Conservation (phyloP, 2,888 invertebrate species). For the Eilema sororculum region DNA sequence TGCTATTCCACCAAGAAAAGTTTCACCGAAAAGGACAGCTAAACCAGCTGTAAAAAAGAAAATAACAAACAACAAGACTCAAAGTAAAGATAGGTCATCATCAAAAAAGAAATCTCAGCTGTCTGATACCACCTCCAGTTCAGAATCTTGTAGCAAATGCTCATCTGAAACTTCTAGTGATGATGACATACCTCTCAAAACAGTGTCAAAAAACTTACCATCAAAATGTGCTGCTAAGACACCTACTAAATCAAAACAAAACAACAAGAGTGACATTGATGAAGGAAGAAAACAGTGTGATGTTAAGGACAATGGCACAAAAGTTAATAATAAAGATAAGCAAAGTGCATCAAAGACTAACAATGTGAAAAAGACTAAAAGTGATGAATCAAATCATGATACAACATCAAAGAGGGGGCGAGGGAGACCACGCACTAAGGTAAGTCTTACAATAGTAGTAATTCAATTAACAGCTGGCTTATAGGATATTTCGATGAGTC, state of each 20-base stretch:
- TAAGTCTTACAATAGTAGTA: constrained; percentile 56
- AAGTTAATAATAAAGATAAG: constrained; percentile 69
- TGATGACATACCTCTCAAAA: constrained; percentile 79
- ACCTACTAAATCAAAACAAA: constrained; percentile 59
- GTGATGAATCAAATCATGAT: constrained; percentile 65
- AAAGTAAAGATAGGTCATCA: constrained; percentile 55
- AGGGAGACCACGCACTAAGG: constrained; percentile 79
- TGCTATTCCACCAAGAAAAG: constrained; percentile 85
- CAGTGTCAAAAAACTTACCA: constrained; percentile 75
- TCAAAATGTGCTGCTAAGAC: constrained; percentile 69
- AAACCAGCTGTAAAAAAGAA: constrained; percentile 77
- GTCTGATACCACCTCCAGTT: constrained; percentile 81
- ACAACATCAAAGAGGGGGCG: constrained; percentile 71
- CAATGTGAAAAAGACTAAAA: constrained; percentile 75
- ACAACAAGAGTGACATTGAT: constrained; percentile 72
- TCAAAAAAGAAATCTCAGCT: constrained; percentile 68
- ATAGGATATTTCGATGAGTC: too few species aligned
- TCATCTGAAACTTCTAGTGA: constrained; percentile 81
- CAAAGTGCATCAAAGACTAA: constrained; percentile 66
- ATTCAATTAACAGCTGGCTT: not conserved
- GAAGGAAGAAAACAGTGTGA: constrained; percentile 67
- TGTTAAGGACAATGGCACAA: constrained; percentile 64
- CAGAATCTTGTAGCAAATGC: constrained; percentile 84
- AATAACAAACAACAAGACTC: constrained; percentile 58
- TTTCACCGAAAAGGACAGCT: constrained; percentile 70